phyloP scores from a whole-genome alignment of 1,140 invertebrate species.

The Zaprionus vittiger region DNA sequence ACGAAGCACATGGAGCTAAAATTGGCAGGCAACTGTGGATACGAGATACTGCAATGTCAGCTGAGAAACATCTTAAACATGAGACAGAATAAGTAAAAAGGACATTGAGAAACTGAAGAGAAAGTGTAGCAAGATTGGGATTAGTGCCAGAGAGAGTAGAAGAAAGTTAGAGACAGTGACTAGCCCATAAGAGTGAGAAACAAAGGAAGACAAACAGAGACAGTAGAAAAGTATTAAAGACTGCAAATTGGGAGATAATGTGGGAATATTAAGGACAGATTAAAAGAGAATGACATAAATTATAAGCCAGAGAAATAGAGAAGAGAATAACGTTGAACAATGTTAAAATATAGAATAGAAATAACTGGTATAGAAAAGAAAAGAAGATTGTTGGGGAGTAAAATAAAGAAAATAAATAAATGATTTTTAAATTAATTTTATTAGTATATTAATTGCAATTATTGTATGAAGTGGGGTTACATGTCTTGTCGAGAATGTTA shows the following conservation, averaged over 20 bases:
- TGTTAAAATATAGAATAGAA: neutral
- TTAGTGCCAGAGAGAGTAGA: neutral
- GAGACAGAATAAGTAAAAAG: neutral
- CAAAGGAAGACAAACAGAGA: neutral
- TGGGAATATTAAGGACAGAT: too few relatives aligned
- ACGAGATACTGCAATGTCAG: constrained; percentile 19
- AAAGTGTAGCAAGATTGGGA: too few relatives aligned
- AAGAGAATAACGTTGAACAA: neutral
- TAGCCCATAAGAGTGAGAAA: neutral
- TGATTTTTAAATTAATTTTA: too few relatives aligned
- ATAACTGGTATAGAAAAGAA: too few relatives aligned
- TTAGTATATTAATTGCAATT: too few relatives aligned
- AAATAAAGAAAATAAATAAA: too few relatives aligned
- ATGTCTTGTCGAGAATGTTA: too few relatives aligned
- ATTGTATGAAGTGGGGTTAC: too few relatives aligned
- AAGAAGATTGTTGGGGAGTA: too few relatives aligned
- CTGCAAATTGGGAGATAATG: too few relatives aligned
- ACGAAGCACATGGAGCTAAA: constrained; percentile 42
- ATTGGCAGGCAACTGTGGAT: constrained; percentile 50
- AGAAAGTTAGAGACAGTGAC: neutral
- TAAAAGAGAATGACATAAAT: too few relatives aligned
- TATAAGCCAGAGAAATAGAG: neutral
- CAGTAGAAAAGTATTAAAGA: neutral
- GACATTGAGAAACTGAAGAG: too few relatives aligned
- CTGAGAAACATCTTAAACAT: neutral